Base-by-base conservation (phyloP, 1,140 invertebrate species). In the Heliconius hermathena region DNA sequence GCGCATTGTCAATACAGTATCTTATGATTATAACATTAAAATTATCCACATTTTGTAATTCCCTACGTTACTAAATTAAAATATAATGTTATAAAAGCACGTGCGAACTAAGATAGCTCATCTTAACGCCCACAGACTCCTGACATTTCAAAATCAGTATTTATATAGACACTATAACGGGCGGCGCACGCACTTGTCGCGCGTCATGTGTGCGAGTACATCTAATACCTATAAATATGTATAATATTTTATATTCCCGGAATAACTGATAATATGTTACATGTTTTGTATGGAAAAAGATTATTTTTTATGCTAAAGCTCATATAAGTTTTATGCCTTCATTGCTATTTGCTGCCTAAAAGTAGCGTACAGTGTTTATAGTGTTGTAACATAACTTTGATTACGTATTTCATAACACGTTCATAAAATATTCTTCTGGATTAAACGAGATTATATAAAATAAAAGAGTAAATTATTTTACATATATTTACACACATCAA, bases 81-180 rank as follows among this genome's bases (percentile, higher is more conserved):
- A 66, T 66, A 13, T 29, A 26, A 29, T 66, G 26, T 66, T 29
- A 66, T 66, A 66, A 29, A 66, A 29, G 60, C 60, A 26, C 60
- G 60, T 29, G 60, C 26, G 60, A 66, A 22, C 60, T 29, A 13
- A 66, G 60, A 66, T 66, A 66, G 26, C 60, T 29, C 60, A 1
- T 66, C 60, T 66, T n/a, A 29, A 11, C 60, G 60, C 60, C 60
- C 60, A 66, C 60, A 29, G 0, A 13, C 60, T 66, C 60, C 60
- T 66, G 60, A 66, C 60, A 66, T 66, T 66, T 66, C 60, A 29
- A 13, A 66, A 26, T 29, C 60, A 66, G 13, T 66, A 66, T 66
- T 66, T 66, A 66, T 66, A 66, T 29, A 66, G 60, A 29, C 26
- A 66, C 26, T 66, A 66, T 66, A 66, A 66, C 60, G 60, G 60